phyloP scores from a whole-genome alignment of 2,113 vertebrate genomes.

The Burhinus bistriatus region DNA sequence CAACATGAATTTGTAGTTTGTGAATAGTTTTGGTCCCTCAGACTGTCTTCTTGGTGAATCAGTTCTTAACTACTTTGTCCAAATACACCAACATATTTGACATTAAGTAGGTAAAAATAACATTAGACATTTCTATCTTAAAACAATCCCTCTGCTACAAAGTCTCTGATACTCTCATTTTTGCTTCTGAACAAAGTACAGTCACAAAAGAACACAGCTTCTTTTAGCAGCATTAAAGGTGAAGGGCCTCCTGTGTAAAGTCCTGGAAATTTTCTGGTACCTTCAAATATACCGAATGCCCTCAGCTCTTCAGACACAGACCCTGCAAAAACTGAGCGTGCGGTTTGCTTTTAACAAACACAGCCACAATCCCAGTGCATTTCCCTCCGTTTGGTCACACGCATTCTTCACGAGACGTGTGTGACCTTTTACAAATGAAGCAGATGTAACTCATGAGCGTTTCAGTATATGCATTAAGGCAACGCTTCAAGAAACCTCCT shows the following conservation, averaged over 20 bases:
- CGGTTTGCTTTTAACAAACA: not conserved
- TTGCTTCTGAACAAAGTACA: conserved; percentile 16
- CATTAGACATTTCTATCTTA: not conserved
- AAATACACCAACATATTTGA: not conserved
- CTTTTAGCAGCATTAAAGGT: conserved; percentile 39
- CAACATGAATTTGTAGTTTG: not conserved
- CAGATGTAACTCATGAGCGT: not conserved
- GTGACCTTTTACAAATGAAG: not conserved
- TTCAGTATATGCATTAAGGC: not conserved
- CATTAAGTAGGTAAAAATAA: not conserved
- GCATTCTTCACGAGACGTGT: rapidly evolving
- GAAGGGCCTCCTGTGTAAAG: not conserved
- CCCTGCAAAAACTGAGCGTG: not conserved
- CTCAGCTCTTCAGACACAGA: not conserved
- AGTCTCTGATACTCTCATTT: not conserved
- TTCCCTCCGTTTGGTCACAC: not conserved
- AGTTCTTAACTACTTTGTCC: not conserved
- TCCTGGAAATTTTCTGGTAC: not conserved
- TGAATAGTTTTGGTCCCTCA: conserved; percentile 36
- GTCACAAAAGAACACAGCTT: not conserved
- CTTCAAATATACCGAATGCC: not conserved
- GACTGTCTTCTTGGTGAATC: not conserved
- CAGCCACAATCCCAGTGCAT: not conserved
- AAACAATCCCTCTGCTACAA: not conserved
- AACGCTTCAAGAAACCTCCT: not conserved